These are phyloP conservation scores for Apodemia hepburni DNA, from an alignment of 2,888 invertebrate genomes.

Conservation along the genomic window DNA sequence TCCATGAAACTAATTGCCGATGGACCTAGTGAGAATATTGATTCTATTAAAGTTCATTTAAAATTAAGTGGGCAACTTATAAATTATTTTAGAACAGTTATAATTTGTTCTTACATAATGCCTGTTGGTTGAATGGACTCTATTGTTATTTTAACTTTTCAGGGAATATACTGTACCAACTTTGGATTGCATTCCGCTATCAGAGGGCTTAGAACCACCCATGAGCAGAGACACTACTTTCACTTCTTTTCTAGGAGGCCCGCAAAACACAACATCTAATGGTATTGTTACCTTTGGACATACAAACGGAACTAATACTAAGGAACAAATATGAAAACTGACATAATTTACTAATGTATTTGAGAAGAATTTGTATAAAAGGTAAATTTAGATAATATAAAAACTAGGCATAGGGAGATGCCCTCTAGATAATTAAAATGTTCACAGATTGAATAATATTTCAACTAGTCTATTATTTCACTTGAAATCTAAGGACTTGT, in stretches of 20 bases:
- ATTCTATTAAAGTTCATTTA: no score
- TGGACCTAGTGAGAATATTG: no score
- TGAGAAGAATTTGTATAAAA: background rate
- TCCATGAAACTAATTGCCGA: no score
- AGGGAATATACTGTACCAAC: slow-evolving; percentile 76
- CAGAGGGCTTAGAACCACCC: slow-evolving; percentile 68
- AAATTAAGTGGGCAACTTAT: no score
- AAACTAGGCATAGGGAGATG: background rate
- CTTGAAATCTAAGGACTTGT: no score
- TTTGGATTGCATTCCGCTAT: slow-evolving; percentile 70
- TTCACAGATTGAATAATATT: background rate
- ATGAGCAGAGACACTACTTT: slow-evolving; percentile 75
- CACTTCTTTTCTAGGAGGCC: slow-evolving; percentile 74
- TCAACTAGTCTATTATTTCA: background rate
- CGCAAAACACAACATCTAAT: slow-evolving; percentile 50
- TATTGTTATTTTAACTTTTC: slow-evolving; percentile 25
- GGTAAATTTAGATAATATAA: no score
- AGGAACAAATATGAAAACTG: slow-evolving; percentile 22
- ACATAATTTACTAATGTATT: background rate
- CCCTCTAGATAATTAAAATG: background rate
- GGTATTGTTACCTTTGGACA: slow-evolving; percentile 44
- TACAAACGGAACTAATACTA: slow-evolving; percentile 35
- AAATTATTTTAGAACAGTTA: no score
- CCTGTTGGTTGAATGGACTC: background rate
- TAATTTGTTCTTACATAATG: no score